These are phyloP conservation scores for Tokudaia muenninki DNA, from an alignment of 2,797 vertebrate genomes.

Conservation along the genomic window DNA sequence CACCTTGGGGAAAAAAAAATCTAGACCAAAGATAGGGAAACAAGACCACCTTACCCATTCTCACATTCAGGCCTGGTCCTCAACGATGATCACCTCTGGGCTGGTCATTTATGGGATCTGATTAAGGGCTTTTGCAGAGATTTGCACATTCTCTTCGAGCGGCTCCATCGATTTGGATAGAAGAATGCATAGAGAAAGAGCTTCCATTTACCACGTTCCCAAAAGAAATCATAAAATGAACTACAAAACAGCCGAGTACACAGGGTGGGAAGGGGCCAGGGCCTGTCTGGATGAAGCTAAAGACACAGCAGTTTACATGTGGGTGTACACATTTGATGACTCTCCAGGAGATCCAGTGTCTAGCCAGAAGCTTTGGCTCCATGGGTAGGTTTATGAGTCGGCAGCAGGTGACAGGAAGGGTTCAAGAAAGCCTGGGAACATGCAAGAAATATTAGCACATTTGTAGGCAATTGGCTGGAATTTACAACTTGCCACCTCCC, in stretches of 20 bases:
- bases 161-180: not conserved
- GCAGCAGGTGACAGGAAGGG: not conserved
- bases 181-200: not conserved
- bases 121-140: constrained; percentile 79
- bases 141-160: constrained; percentile 64
- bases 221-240: constrained; percentile 32
- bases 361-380: not conserved
- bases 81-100: constrained; percentile 76
- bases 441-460: not conserved
- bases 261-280: not conserved
- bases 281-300: not conserved
- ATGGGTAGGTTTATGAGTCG: not conserved
- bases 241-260: not conserved
- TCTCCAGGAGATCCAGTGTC: not conserved
- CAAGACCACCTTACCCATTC: constrained; percentile 4
- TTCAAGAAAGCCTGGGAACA: not conserved
- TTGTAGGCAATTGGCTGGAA: not conserved
- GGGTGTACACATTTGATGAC: constrained; percentile 1
- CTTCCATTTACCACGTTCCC: constrained; percentile 28
- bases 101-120: constrained; percentile 84
- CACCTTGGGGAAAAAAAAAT: constrained; percentile 17
- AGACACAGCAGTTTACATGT: not conserved
- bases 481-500: not conserved
- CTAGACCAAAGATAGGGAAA: not conserved
- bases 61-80: constrained; percentile 20